These are phyloP conservation scores for Myrmecophaga tridactyla DNA, from an alignment of 2,113 vertebrate genomes.

Conservation along the genomic window DNA sequence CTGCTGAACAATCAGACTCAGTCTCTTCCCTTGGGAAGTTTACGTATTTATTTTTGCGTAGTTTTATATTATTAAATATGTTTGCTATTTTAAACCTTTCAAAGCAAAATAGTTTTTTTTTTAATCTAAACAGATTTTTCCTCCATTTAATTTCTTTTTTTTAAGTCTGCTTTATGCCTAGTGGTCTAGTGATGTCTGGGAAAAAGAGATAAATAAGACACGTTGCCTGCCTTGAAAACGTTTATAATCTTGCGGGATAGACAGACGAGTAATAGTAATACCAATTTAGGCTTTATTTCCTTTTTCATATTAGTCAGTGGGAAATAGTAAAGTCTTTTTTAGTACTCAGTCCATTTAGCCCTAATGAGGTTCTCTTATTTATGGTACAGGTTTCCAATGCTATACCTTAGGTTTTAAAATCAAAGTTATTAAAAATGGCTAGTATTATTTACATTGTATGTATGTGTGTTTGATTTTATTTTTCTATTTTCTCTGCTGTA, in stretches of 20 bases:
- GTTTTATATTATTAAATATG: background rate
- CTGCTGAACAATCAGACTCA: background rate
- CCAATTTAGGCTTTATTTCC: background rate
- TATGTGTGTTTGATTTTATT: background rate
- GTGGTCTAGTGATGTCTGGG: background rate
- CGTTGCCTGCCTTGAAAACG: background rate
- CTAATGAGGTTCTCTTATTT: background rate
- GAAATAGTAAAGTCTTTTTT: background rate
- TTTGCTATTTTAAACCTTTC: background rate
- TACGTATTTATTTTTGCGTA: background rate
- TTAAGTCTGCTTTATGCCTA: background rate
- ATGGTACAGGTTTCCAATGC: background rate
- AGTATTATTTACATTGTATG: background rate
- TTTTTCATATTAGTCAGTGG: background rate
- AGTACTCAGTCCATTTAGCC: background rate
- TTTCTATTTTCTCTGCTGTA: constrained; percentile 68
- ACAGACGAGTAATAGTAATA: background rate
- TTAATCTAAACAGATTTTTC: background rate
- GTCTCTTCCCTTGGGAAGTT: background rate
- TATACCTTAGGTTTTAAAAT: background rate
- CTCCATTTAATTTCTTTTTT: background rate
- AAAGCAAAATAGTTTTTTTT: constrained; percentile 26
- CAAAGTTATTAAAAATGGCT: background rate
- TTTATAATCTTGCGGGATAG: background rate
- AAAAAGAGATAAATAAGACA: background rate